phyloP scores from a whole-genome alignment of 2,797 vertebrate genomes.

The Acridotheres tristis region DNA sequence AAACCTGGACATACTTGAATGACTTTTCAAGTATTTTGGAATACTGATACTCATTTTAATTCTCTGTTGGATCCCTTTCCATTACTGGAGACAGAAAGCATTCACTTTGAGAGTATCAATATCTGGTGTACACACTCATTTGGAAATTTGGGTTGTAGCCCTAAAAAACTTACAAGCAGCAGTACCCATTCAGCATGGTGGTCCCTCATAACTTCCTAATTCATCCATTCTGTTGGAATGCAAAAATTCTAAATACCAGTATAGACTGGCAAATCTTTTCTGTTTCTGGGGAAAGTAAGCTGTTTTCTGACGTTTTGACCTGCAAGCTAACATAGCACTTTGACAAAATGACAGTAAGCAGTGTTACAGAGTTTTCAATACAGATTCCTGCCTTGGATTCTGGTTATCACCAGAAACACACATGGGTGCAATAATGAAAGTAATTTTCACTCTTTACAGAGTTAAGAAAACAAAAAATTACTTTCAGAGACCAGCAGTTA shows the following conservation, averaged over 20 bases:
- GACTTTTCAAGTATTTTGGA: not conserved
- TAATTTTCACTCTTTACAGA: not conserved
- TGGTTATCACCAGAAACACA: not conserved
- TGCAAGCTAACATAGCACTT: not conserved
- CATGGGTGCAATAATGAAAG: not conserved
- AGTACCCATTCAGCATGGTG: not conserved
- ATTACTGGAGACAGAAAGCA: not conserved
- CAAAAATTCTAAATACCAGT: not conserved
- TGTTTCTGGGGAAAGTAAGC: not conserved
- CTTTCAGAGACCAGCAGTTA: not conserved
- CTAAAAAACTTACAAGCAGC: not conserved
- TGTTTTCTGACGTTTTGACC: not conserved
- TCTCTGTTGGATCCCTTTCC: not conserved
- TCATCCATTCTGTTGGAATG: not conserved
- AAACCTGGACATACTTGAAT: rapidly evolving
- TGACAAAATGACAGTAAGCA: not conserved
- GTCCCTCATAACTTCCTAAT: not conserved
- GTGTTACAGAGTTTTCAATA: not conserved
- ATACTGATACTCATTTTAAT: not conserved
- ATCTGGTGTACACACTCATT: not conserved
- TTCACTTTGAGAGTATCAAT: not conserved
- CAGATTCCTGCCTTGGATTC: not conserved
- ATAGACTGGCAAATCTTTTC: not conserved
- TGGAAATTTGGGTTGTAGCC: not conserved
- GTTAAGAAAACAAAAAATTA: not conserved